Evolutionary conservation across 2,113 vertebrate genomes (phyloP).

Genomic region (Aegithalos caudatus): DNA sequence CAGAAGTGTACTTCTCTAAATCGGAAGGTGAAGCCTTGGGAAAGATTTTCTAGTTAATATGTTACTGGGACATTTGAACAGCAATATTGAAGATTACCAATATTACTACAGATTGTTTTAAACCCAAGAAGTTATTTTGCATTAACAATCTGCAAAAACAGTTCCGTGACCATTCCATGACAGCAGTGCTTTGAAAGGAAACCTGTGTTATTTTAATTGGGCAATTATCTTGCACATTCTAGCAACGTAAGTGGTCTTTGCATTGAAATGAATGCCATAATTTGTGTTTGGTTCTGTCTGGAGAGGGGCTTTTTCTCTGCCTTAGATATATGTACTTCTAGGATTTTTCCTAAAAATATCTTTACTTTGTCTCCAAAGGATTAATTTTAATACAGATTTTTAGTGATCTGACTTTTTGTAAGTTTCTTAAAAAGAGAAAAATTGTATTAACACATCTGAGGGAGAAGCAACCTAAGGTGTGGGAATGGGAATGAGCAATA

Average conservation of each 20-base stretch:
- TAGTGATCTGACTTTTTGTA: not conserved
- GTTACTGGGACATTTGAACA: accelerated
- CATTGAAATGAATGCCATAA: accelerated
- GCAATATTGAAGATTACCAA: not conserved
- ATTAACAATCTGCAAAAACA: not conserved
- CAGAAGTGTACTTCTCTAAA: not conserved
- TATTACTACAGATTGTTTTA: not conserved
- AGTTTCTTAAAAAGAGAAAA: not conserved
- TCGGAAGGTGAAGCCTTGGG: not conserved
- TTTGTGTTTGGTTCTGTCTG: not conserved
- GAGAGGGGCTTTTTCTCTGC: not conserved
- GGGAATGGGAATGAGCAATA: not conserved
- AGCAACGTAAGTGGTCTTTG: not conserved
- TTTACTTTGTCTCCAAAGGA: not conserved
- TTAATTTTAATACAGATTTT: not conserved
- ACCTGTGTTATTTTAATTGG: not conserved
- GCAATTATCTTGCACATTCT: not conserved
- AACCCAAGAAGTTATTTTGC: not conserved
- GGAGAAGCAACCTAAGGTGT: not conserved
- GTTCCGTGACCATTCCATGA: not conserved
- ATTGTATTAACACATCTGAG: not conserved
- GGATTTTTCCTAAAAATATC: not conserved
- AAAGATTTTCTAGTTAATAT: not conserved
- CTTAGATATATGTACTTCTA: not conserved
- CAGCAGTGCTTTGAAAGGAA: not conserved